Base-by-base conservation (phyloP, 2,888 invertebrate genomes). In the Tupiocoris notatus region DNA sequence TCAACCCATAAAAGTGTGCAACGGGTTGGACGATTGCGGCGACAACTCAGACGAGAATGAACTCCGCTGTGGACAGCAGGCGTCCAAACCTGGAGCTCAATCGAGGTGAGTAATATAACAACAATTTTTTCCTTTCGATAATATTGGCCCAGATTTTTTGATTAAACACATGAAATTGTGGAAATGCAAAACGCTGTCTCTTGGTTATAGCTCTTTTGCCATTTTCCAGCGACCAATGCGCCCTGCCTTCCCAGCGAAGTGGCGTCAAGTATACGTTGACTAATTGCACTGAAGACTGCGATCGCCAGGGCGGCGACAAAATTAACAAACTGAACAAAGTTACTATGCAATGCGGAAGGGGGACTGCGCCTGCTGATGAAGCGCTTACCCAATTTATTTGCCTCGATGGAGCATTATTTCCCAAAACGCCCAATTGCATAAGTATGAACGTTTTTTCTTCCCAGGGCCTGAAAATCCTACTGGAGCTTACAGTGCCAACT, bases 1-100 rank as follows among this genome's bases (percentile, higher is more conserved):
- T 61, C 17, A 39, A 16, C 21, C 12, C 18, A 39, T 54, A 20
- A 12, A 20, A 17, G 22, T 39, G 22, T 73, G 73, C 25, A 54
- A 73, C 54, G 73, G 73, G 7, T 54, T 25, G 17, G 62, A 61
- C 54, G 73, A 73, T 20, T 73, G 73, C 25, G 73, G 62, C 1
- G 73, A 73, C 22, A 54, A 54, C 7, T 73, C 73, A 22, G 73
- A 73, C 21, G 73, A 73, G 21, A 61, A 21, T 6, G 22, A 24
- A n/a, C 6, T 70, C 12, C 24, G 18, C 6, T 73, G 73, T 20
- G 62, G 73, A n/a, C n/a, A n/a, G n/a, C n/a, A n/a, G n/a, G n/a
- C n/a, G n/a, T n/a, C n/a, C n/a, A n/a, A n/a, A n/a, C n/a, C n/a
- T n/a, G n/a, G n/a, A n/a, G n/a, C n/a, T n/a, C n/a, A n/a, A n/a